Percentiles rank a stretch among this genome's conserved stretches.
Conservation (phyloP, 2,888 invertebrate species). For the Hydropsyche betteni region DNA sequence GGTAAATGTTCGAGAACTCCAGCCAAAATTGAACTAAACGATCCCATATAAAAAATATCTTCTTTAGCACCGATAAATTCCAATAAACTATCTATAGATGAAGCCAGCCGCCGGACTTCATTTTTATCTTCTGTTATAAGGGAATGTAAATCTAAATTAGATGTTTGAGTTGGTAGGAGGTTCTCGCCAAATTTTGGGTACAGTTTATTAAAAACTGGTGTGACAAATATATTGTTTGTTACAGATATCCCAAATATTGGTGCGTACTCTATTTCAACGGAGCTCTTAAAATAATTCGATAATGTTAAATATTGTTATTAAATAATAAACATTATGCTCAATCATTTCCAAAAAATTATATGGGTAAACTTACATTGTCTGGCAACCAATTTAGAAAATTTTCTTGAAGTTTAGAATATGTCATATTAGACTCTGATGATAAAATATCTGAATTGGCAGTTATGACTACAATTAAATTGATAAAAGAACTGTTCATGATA, state of each 20-base stretch:
- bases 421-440: slow-evolving; percentile 56
- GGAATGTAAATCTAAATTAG: slow-evolving; percentile 59
- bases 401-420: slow-evolving; percentile 58
- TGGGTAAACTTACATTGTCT: slow-evolving; percentile 60
- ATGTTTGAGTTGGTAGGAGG: slow-evolving; percentile 56
- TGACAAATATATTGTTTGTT: slow-evolving; percentile 69
- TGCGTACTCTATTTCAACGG: slow-evolving; percentile 69
- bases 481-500: slow-evolving; percentile 68
- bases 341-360: background rate
- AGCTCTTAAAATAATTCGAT: slow-evolving; percentile 59
- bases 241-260: slow-evolving; percentile 70
- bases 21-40: slow-evolving; percentile 69
- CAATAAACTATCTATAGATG: slow-evolving; percentile 65
- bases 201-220: slow-evolving; percentile 68
- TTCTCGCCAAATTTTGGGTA: slow-evolving; percentile 65
- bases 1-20: slow-evolving; percentile 68
- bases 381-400: slow-evolving; percentile 68
- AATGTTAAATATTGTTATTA: slow-evolving; percentile 58
- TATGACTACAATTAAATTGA: slow-evolving; percentile 70
- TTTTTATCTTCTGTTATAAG: slow-evolving; percentile 60
- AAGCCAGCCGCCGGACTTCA: slow-evolving; percentile 62
- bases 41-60: slow-evolving; percentile 73
- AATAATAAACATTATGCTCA: slow-evolving; percentile 23
- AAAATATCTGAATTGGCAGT: slow-evolving; percentile 62
- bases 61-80: slow-evolving; percentile 70